These are phyloP conservation scores for Ophthalmolycus amberensis DNA, from an alignment of 2,113 vertebrate species.

Conservation along the genomic window DNA sequence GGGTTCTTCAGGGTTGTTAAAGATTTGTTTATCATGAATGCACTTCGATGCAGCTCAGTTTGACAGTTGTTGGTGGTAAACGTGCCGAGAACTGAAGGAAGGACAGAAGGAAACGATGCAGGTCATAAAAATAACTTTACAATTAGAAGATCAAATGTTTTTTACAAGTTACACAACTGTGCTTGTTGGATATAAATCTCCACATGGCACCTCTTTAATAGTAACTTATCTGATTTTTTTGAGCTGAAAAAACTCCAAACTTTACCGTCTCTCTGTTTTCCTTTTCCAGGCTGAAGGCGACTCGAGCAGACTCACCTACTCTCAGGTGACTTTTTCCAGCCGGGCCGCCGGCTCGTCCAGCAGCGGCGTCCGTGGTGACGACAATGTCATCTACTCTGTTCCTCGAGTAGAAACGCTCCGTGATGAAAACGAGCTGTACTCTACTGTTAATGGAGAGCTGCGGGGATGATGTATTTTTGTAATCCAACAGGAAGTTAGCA, in stretches of 20 bases:
- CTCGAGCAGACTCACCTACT: constrained; percentile 11
- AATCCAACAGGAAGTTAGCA: not conserved
- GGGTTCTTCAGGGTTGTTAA: too few relatives aligned
- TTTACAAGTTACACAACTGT: too few relatives aligned
- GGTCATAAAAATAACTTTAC: too few relatives aligned
- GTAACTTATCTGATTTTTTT: not conserved
- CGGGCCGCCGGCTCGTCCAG: rapidly evolving
- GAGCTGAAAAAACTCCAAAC: not conserved
- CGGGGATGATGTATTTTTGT: not conserved
- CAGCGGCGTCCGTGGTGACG: not conserved
- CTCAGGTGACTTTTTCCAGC: constrained; percentile 19
- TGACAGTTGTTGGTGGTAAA: too few relatives aligned
- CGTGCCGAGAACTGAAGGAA: too few relatives aligned
- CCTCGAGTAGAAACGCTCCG: not conserved
- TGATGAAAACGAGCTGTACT: not conserved
- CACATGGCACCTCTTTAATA: too few relatives aligned
- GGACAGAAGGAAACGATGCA: too few relatives aligned
- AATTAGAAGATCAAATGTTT: too few relatives aligned
- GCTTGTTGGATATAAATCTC: not conserved
- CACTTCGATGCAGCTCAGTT: too few relatives aligned
- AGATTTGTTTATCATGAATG: too few relatives aligned
- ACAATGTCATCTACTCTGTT: not conserved
- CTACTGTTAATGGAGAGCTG: not conserved
- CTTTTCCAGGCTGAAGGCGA: not conserved
- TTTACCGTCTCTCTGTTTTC: not conserved